Percentiles rank a stretch among this genome's conserved stretches.
Evolutionary conservation across 2,113 vertebrate genomes (phyloP).

Genomic region (Salvelinus namaycush): DNA sequence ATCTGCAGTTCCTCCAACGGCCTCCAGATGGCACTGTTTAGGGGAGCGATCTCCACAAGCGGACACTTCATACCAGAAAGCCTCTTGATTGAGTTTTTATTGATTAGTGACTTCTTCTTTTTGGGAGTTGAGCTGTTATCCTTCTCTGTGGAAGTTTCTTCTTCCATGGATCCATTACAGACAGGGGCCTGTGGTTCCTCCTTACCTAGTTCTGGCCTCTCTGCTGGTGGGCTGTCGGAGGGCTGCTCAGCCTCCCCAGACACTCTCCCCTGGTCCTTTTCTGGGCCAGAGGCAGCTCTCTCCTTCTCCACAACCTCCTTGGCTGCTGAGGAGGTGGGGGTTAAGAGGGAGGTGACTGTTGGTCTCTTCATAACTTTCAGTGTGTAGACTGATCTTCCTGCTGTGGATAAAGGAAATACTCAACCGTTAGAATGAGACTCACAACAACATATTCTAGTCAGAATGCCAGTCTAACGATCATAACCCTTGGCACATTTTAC

Average conservation of each 20-base stretch:
- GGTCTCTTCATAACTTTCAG: neutral
- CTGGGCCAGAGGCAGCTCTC: neutral
- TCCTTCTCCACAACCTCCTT: neutral
- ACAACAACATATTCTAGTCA: no score
- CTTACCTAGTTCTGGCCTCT: neutral
- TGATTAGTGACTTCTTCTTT: neutral
- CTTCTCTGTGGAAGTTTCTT: accelerated
- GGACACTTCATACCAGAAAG: neutral
- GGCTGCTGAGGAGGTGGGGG: neutral
- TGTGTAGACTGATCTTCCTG: neutral
- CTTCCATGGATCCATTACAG: neutral
- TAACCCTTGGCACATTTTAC: no score
- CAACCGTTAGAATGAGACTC: no score
- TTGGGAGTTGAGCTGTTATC: neutral
- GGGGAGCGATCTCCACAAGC: neutral
- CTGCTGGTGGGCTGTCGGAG: neutral
- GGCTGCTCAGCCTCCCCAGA: neutral
- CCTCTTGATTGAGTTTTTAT: neutral
- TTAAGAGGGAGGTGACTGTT: no score
- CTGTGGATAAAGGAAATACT: neutral
- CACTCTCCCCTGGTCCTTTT: neutral
- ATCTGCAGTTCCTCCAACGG: neutral
- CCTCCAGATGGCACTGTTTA: conserved; percentile 19
- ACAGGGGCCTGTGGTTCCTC: neutral
- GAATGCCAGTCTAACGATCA: no score